phyloP scores from a whole-genome alignment of 2,113 vertebrate species.

The Myrmecobius fasciatus region DNA sequence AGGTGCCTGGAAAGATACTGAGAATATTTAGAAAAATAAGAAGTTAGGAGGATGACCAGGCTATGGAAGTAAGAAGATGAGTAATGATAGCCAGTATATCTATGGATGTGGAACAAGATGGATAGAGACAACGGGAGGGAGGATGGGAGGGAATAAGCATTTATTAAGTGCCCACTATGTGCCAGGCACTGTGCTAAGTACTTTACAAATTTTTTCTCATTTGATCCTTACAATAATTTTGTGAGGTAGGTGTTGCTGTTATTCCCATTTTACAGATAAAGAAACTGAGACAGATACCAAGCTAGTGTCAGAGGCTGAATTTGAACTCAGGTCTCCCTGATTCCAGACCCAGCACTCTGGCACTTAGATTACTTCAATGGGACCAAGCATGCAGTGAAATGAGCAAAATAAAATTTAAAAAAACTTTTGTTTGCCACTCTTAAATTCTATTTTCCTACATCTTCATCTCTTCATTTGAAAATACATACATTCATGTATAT shows the following conservation, averaged over 20 bases:
- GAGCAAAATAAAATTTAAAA: background rate
- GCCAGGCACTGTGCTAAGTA: background rate
- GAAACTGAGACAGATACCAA: background rate
- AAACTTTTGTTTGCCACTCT: background rate
- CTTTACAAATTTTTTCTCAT: background rate
- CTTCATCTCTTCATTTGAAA: background rate
- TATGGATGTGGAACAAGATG: background rate
- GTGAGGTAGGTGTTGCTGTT: background rate
- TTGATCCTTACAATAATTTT: background rate
- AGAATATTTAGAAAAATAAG: background rate
- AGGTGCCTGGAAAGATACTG: background rate
- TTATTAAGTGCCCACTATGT: background rate
- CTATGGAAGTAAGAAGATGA: background rate
- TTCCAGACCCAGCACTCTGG: background rate
- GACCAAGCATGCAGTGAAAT: background rate
- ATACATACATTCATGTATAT: background rate
- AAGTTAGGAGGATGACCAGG: background rate
- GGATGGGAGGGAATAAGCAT: background rate
- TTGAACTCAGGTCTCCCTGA: background rate
- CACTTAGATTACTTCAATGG: background rate
- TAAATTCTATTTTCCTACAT: background rate
- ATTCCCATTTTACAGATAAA: background rate
- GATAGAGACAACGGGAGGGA: background rate
- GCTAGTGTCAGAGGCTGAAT: background rate
- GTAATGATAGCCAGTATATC: background rate